Conservation (phyloP, 2,797 vertebrate species). For the Acipenser transmontanus region DNA sequence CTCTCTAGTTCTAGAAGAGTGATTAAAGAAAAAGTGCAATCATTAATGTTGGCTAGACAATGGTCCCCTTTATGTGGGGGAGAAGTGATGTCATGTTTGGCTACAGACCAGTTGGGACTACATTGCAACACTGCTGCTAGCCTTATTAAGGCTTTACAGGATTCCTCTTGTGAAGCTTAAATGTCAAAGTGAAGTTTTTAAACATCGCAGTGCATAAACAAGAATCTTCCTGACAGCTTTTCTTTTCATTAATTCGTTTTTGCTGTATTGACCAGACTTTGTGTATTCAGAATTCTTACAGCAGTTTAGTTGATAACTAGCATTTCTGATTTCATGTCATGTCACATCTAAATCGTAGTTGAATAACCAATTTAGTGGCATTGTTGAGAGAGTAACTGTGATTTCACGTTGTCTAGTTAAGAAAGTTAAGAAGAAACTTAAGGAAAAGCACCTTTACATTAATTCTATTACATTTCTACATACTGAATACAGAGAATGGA, state of each 20-base stretch:
- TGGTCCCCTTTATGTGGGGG: slow-evolving; percentile 47
- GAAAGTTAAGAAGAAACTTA: background rate
- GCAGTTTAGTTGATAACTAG: background rate
- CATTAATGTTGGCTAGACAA: slow-evolving; percentile 53
- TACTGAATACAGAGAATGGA: slow-evolving; percentile 1
- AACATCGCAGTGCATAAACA: slow-evolving; percentile 15
- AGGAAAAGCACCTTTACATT: background rate
- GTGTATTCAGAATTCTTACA: background rate
- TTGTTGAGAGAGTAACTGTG: background rate
- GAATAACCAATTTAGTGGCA: background rate
- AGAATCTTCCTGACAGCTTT: slow-evolving; percentile 16
- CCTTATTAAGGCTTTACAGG: slow-evolving; percentile 57
- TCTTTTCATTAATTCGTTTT: background rate
- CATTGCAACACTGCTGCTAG: slow-evolving; percentile 49
- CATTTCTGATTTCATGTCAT: background rate
- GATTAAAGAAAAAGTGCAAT: slow-evolving; percentile 42
- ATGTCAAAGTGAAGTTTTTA: slow-evolving; percentile 37
- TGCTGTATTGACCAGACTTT: background rate
- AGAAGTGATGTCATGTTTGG: slow-evolving; percentile 67
- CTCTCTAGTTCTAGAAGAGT: slow-evolving; percentile 35
- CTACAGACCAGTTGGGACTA: slow-evolving; percentile 48
- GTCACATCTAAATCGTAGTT: background rate
- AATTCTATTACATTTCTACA: background rate
- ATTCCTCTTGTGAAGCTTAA: slow-evolving; percentile 47
- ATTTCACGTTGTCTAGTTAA: background rate